Evolutionary conservation across 2,113 vertebrate species (phyloP), one percentile per base, ranked within the genome.

Genomic region (Stegastes partitus): DNA sequence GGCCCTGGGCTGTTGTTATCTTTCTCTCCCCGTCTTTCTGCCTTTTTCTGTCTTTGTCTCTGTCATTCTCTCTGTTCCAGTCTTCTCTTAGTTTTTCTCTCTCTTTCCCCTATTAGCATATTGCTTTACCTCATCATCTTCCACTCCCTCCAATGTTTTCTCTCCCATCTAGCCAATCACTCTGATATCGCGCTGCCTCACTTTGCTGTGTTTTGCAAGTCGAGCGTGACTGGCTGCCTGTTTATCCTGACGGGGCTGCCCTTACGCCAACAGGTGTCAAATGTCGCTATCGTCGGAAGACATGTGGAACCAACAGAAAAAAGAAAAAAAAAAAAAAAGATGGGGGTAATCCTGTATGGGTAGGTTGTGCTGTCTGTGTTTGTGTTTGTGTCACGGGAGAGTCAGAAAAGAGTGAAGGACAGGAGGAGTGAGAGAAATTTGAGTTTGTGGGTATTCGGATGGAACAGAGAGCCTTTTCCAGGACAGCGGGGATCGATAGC

Each of bases 1-100:
- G 62, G 85, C 85, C 84, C 58, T 23, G 34, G 80, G 83, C 81
- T 82, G 62, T 86, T 89, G 79, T 83, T 83, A 81, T 88, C 79
- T 69, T 74, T 81, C 79, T 57, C 56, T 53, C 28, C 55, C 45
- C 76, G 26, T 88, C 51, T 81, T 68, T 79, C 45, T 75, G 45
- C 11, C 28, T 70, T 39, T 77, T 50, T 74, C 58, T 53, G 42
- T 81, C 74, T 81, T 68, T 82, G 45, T 82, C 72, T 86, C 28
- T 86, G 39, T 83, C 83, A 59, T 71, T 71, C 65, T 84, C 15
- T 70, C 45, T 55, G 15, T 45, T 69, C 25, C 21, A 55, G 10
- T 11, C 11, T 79, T 42, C 22, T 64, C 34, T 70, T 19, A n/a
- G 18, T 50, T 50, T 50, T 50, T 77, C 49, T 31, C 59, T 51